Conservation (phyloP, 2,888 invertebrate species). For the Dicycla oo region DNA sequence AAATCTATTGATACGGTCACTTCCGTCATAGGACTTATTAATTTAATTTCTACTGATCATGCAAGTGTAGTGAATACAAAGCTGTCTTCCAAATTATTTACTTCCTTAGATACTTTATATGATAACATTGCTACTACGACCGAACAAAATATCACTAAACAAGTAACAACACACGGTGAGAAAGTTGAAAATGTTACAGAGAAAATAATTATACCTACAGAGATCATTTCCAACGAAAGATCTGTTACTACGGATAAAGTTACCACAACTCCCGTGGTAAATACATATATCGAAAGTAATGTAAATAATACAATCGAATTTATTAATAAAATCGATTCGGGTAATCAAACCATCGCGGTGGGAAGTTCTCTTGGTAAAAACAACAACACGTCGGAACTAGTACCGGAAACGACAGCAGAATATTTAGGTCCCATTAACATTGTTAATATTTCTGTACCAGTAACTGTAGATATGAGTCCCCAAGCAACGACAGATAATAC, state of each 20-base stretch:
- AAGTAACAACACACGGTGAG: slow-evolving; percentile 15
- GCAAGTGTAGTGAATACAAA: not conserved
- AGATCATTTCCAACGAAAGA: not conserved
- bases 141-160: slow-evolving; percentile 23
- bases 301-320: not conserved
- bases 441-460: slow-evolving; percentile 14
- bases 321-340: not conserved
- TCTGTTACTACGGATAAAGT: slow-evolving; percentile 1
- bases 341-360: not conserved
- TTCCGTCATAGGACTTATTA: slow-evolving; percentile 29
- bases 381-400: not conserved
- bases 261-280: not conserved
- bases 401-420: slow-evolving; percentile 1
- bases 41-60: slow-evolving; percentile 31
- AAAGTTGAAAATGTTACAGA: not conserved
- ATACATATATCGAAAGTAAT: not conserved
- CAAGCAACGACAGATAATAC: not conserved
- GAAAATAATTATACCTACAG: slow-evolving; percentile 14
- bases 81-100: not conserved
- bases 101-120: slow-evolving; percentile 17
- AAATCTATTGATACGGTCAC: slow-evolving; percentile 24
- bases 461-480: not conserved
- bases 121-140: slow-evolving; percentile 10
- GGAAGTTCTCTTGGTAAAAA: not conserved
- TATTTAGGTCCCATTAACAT: slow-evolving; percentile 4